Base-by-base conservation (phyloP, 2,888 invertebrate genomes). In the Liopterus haemorrhoidalis region DNA sequence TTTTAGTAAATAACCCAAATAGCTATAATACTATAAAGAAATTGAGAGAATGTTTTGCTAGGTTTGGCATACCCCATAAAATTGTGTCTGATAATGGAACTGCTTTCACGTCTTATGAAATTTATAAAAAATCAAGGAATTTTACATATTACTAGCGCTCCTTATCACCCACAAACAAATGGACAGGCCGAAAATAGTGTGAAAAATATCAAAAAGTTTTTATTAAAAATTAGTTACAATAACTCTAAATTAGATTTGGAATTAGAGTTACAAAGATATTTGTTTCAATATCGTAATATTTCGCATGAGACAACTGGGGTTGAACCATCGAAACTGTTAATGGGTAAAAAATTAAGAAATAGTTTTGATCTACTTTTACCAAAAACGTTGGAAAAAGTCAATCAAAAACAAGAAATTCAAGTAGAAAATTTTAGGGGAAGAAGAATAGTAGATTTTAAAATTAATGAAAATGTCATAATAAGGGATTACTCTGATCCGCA, bases 61-160 rank as follows among this genome's bases (percentile, higher is more conserved):
- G 24, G n/a, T 27, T 27, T 27, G 27, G 27, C 12, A 27, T 27
- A 27, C 3, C 27, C 4, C 27, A 12, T 3, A 27, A 3, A 27
- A 27, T 27, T 27, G 3, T 27, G 12, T 27, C 27, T 3, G 27
- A 27, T 4, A 27, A 27, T 4, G 27, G 4, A 5, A 27, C n/a
- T 11, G 4, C n/a, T 11, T 27, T 27, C 12, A 27, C 27, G 3
- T 33, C 19, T 19, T 11, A 33, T 4, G 33, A 33, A 33, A 33
- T 33, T 33, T 33, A 11, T 33, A 33, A 33, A 9, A 31, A 31
- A n/a, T n/a, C n/a, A n/a, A n/a, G n/a, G n/a, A n/a, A n/a, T n/a
- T n/a, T n/a, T n/a, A n/a, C n/a, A n/a, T n/a, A n/a, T n/a, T n/a
- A n/a, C n/a, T n/a, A n/a, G n/a, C n/a, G n/a, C n/a, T n/a, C n/a